These are phyloP conservation scores for Cottus gobio DNA, from an alignment of 2,113 vertebrate species.

Conservation along the genomic window DNA sequence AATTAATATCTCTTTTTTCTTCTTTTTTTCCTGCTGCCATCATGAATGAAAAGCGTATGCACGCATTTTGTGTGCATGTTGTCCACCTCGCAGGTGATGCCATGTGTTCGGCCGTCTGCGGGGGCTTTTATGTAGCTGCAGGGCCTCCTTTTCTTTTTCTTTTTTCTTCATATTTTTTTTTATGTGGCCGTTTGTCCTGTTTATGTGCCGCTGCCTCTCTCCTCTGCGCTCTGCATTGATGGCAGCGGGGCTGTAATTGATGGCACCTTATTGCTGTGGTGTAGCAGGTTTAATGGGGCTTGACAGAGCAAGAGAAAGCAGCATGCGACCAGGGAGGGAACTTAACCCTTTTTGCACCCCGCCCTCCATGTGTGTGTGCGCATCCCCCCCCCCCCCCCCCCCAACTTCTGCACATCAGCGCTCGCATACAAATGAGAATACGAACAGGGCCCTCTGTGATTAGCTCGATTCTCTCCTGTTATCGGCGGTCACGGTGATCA, in stretches of 20 bases:
- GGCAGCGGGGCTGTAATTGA: slow-evolving; percentile 84
- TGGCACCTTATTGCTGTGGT: slow-evolving; percentile 86
- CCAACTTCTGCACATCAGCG: slow-evolving; percentile 19
- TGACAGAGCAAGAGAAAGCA: slow-evolving; percentile 83
- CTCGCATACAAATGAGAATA: slow-evolving; percentile 60
- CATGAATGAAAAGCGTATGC: slow-evolving; percentile 45
- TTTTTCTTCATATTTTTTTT: slow-evolving; percentile 57
- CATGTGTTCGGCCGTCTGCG: slow-evolving; percentile 21
- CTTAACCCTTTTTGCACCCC: slow-evolving; percentile 77
- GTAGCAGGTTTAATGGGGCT: slow-evolving; percentile 86
- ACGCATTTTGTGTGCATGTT: slow-evolving; percentile 6
- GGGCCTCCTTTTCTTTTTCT: slow-evolving; percentile 1
- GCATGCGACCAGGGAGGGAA: slow-evolving; percentile 74
- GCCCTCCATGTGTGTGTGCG: slow-evolving; percentile 9
- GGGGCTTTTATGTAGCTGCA: slow-evolving; percentile 62
- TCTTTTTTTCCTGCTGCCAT: not conserved
- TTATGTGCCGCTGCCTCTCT: slow-evolving; percentile 82
- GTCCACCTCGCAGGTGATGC: not conserved
- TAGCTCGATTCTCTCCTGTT: slow-evolving; percentile 66
- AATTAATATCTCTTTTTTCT: not conserved
- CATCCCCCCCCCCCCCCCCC: not conserved
- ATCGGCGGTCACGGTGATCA: slow-evolving; percentile 50
- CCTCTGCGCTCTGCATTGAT: slow-evolving; percentile 77
- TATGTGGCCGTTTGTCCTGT: slow-evolving; percentile 86
- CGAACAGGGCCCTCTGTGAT: slow-evolving; percentile 64